Evolutionary conservation across 2,888 invertebrate species (phyloP), one percentile per base, ranked within the genome.

Genomic region (Entomobrya proxima): DNA sequence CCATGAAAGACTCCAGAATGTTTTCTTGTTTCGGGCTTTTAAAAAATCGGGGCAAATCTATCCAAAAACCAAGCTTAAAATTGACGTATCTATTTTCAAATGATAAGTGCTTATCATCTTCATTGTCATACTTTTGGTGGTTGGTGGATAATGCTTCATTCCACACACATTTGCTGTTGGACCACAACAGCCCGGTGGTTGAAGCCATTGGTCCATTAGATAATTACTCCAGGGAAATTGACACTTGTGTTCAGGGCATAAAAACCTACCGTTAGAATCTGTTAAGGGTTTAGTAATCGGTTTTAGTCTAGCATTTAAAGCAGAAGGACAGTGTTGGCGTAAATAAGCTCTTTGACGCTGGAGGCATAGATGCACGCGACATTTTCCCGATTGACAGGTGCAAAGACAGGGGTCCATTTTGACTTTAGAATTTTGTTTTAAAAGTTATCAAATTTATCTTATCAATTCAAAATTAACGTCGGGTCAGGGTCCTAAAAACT

Each of bases 191-290:
- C 74, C 15, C 3, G 75, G 52, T 0, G 75, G 52, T 0, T 58
- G 32, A 13, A 69, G n/a, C 84, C 84, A 84, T 18, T 84, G 47
- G 2, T 84, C 55, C 52, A 15, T 67, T 9, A 84, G 30, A 40
- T 77, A 84, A 15, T 77, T 55, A 5, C 77, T 77, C 84, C 84
- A 84, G 6, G 84, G 84, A 21, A 84, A 77, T 13, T 21, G 1
- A 13, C 77, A 58, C 7, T 44, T 40, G 3, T 37, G 1, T 15
- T 47, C n/a, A 1, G 27, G 30, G 58, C 30, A 18, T 24, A 55
- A 24, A 9, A 83, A 37, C 30, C 77, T 50, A 1, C 84, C 84
- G 44, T 84, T 35, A 0, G 7, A n/a, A 24, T 84, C 69, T 27
- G 84, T 35, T 2, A 84, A 24, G 5, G 72, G 52, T 3, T 27